Evolutionary conservation across 2,113 vertebrate species (phyloP), one percentile per base, ranked within the genome.

Genomic region (Limanda limanda): DNA sequence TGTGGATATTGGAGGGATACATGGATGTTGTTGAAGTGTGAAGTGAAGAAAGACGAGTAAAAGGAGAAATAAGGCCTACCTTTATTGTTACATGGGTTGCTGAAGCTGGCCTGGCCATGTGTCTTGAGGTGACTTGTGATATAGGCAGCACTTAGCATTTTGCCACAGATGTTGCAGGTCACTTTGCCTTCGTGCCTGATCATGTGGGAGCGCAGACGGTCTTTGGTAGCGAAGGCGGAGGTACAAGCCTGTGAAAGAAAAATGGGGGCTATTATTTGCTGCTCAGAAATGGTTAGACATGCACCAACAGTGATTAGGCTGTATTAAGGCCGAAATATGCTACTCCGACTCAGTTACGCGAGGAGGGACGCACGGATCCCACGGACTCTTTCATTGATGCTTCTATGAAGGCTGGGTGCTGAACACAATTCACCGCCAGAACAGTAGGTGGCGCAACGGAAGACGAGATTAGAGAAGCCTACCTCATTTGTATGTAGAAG

Each of bases 121-220:
- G 97, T 99, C 95, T 99, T 99, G 92, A 99, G 95, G 94, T 99
- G 98, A 95, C 97, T 99, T 92, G 98, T 98, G 94, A 99, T 98
- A 92, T 99, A 99, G 45, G 98, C 97, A 68, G 97, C 97, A 64
- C 97, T 99, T 78, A 99, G 95, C 95, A 99, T 98, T 94, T 99
- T 99, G 87, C 97, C 97, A 87, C 98, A 99, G 93, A 99, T 97
- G 94, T 98, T 98, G 91, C 98, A 99, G 58, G 97, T 98, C 87
- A 99, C 97, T 92, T 99, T 98, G 90, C 97, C 98, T 94, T 99
- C 97, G 23, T 99, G 97, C 88, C 97, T 95, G 90, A 99, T 97
- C 97, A 98, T 98, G 93, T 99, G 97, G 82, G 97, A 98, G 93
- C 97, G 96, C 86, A 99, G 95, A 78, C 97, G 96, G 94, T 99